Evolutionary conservation across 1,140 invertebrate genomes (phyloP).

Genomic region (Euglossa dilemma): DNA sequence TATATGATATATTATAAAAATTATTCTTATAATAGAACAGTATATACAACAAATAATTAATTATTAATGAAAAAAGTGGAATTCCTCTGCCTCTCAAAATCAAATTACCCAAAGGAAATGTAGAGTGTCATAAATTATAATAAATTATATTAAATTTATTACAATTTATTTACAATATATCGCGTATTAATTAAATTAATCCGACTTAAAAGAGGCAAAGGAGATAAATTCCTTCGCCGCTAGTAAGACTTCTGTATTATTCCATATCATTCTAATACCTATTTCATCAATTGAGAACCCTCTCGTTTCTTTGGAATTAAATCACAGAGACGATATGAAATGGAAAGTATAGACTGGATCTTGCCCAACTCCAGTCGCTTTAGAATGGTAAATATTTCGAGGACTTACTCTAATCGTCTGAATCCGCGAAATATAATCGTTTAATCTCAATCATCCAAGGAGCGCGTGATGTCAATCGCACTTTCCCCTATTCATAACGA

Average conservation of each 20-base stretch:
- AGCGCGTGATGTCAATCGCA: background rate
- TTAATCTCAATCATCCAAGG: background rate
- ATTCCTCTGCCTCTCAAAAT: too few species aligned
- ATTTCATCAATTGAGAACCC: constrained; percentile 21
- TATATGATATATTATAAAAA: too few species aligned
- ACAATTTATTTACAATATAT: too few species aligned
- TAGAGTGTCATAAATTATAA: too few species aligned
- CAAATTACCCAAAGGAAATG: too few species aligned
- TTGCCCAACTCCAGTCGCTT: constrained; percentile 38
- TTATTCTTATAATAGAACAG: too few species aligned
- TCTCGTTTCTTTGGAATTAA: constrained; percentile 36
- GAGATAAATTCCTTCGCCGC: background rate
- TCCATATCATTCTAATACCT: background rate
- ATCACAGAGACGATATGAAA: constrained; percentile 47
- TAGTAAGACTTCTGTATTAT: background rate
- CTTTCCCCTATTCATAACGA: background rate
- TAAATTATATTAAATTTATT: too few species aligned
- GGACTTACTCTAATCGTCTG: constrained; percentile 11
- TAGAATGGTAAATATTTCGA: constrained; percentile 45
- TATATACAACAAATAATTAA: too few species aligned
- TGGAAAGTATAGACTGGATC: constrained; percentile 48
- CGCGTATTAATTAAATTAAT: too few species aligned
- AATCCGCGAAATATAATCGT: constrained; percentile 30
- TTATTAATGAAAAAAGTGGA: too few species aligned
- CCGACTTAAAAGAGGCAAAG: too few species aligned